These are phyloP conservation scores for Stenurella melanura DNA, from an alignment of 2,888 invertebrate species.

Conservation along the genomic window DNA sequence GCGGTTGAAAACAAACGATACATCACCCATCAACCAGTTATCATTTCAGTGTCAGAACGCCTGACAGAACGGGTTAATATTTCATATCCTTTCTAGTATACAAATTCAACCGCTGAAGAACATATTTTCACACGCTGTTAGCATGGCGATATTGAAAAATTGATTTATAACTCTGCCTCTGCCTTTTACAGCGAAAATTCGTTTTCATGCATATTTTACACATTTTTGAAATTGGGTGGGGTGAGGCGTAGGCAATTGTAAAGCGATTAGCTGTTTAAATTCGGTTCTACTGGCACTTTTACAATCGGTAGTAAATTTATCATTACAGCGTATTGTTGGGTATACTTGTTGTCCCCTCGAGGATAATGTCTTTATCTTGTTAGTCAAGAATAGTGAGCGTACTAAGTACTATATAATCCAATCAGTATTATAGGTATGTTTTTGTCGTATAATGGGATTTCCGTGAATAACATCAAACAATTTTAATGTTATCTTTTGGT, in stretches of 20 bases:
- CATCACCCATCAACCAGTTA: slow-evolving; percentile 12
- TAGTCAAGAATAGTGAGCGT: neutral
- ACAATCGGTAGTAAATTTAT: slow-evolving; percentile 37
- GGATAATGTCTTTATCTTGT: slow-evolving; percentile 25
- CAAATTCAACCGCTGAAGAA: slow-evolving; percentile 49
- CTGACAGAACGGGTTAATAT: slow-evolving; percentile 36
- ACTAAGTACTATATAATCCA: slow-evolving; percentile 10
- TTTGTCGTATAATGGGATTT: too few species aligned
- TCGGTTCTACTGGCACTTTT: slow-evolving; percentile 26
- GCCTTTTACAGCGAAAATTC: slow-evolving; percentile 59
- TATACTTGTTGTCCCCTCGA: neutral
- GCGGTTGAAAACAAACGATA: neutral
- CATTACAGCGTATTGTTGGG: slow-evolving; percentile 15
- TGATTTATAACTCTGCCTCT: slow-evolving; percentile 59
- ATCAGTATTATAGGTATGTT: too few species aligned
- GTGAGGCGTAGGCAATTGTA: slow-evolving; percentile 46
- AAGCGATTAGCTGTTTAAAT: slow-evolving; percentile 50
- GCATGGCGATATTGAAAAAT: slow-evolving; percentile 60
- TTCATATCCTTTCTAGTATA: slow-evolving; percentile 27
- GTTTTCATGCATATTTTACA: slow-evolving; percentile 65
- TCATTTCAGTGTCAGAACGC: slow-evolving; percentile 2
- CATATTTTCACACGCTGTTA: slow-evolving; percentile 62
- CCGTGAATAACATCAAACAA: too few species aligned
- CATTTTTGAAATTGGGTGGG: slow-evolving; percentile 54
- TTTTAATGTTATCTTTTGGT: too few species aligned